phyloP scores from a whole-genome alignment of 2,797 vertebrate genomes.

The Acipenser oxyrinchus region DNA sequence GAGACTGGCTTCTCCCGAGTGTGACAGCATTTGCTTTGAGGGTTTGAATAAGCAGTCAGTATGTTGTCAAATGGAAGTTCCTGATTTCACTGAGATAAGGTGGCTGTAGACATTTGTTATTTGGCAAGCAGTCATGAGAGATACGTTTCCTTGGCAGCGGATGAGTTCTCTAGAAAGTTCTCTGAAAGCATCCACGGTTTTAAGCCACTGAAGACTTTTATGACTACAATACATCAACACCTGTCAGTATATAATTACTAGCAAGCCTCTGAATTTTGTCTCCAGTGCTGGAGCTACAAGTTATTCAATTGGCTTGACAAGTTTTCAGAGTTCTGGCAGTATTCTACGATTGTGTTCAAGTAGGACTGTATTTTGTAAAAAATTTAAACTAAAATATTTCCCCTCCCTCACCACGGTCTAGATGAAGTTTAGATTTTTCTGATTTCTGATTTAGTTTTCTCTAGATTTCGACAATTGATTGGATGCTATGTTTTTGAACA shows the following conservation, averaged over 20 bases:
- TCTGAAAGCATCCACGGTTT: not conserved
- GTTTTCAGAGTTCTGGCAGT: no score
- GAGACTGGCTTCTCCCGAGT: not conserved
- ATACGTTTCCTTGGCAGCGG: constrained; percentile 1
- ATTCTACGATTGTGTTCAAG: no score
- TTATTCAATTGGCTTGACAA: not conserved
- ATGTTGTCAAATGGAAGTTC: not conserved
- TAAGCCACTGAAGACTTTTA: not conserved
- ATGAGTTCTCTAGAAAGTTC: not conserved
- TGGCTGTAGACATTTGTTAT: constrained; percentile 2
- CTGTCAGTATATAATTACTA: constrained; percentile 4
- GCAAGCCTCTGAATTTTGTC: not conserved
- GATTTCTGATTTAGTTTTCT: no score
- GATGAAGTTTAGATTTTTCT: no score
- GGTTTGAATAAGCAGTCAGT: not conserved
- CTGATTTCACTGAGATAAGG: not conserved
- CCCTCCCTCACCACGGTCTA: no score
- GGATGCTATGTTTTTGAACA: no score
- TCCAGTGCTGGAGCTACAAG: not conserved
- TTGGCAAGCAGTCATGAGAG: constrained; percentile 4
- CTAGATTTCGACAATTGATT: no score
- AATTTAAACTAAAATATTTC: no score
- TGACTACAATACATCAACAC: constrained; percentile 10
- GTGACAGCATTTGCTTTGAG: not conserved
- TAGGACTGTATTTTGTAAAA: no score